Evolutionary conservation across 2,888 invertebrate species (phyloP).

Genomic region (Muschampia plurimacula): DNA sequence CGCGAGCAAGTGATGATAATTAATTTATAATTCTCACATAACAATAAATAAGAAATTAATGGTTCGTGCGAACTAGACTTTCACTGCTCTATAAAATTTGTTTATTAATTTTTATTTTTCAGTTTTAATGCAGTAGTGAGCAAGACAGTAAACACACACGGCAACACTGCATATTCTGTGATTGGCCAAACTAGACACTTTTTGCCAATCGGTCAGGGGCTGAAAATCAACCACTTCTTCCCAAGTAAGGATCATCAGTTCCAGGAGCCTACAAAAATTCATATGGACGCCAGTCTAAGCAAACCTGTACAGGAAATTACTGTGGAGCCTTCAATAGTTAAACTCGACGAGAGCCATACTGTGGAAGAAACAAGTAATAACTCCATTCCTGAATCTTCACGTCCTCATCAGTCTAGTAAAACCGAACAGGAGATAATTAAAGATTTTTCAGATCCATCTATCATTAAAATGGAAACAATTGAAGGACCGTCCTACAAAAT

Average conservation of each 20-base stretch:
- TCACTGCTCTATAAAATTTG: too few species aligned
- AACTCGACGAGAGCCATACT: conserved; percentile 1
- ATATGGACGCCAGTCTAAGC: conserved; percentile 45
- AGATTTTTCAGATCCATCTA: conserved; percentile 37
- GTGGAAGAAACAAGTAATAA: conserved; percentile 13
- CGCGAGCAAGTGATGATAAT: too few species aligned
- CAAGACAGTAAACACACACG: conserved; percentile 74
- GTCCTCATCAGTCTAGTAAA: neutral
- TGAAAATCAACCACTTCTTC: conserved; percentile 76
- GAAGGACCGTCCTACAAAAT: conserved; percentile 51
- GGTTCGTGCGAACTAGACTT: too few species aligned
- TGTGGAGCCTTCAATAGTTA: conserved; percentile 7
- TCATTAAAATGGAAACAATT: conserved; percentile 50
- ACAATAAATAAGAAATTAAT: too few species aligned
- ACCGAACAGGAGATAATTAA: conserved; percentile 14
- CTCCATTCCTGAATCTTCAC: conserved; percentile 1
- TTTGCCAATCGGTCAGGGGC: conserved; percentile 64
- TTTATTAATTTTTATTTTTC: conserved; percentile 41
- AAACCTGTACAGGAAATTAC: conserved; percentile 53
- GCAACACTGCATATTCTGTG: conserved; percentile 68
- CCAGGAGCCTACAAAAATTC: conserved; percentile 35
- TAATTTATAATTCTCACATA: too few species aligned
- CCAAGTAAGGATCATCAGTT: conserved; percentile 63
- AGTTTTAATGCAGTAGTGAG: conserved; percentile 87
- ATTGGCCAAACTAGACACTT: conserved; percentile 70